Percentiles rank a stretch among this genome's conserved stretches.
Conservation (phyloP, 2,888 invertebrate genomes). For the Sinohyriopsis cumingii region DNA sequence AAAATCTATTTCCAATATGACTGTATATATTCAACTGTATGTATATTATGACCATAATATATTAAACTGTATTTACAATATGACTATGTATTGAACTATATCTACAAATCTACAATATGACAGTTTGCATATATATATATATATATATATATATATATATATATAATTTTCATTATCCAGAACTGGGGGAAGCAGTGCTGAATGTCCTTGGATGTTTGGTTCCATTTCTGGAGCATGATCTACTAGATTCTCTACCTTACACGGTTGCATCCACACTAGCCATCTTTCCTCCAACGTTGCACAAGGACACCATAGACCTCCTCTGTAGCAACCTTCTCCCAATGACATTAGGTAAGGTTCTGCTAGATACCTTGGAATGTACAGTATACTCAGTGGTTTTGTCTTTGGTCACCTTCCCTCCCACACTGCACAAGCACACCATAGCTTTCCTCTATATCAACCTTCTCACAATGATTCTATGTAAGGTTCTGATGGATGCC, state of each 20-base stretch:
- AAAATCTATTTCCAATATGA: too few species aligned
- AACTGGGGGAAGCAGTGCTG: conserved; percentile 92
- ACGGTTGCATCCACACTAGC: conserved; percentile 94
- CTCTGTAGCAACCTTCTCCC: conserved; percentile 96
- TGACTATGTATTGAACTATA: too few species aligned
- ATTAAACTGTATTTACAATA: too few species aligned
- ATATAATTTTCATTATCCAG: conserved; percentile 68
- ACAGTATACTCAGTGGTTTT: not conserved
- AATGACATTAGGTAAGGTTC: conserved; percentile 82
- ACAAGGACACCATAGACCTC: conserved; percentile 95
- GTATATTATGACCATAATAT: too few species aligned
- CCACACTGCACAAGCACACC: not conserved
- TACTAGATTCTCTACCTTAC: conserved; percentile 95
- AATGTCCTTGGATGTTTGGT: conserved; percentile 95
- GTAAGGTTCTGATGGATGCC: conserved; percentile 95
- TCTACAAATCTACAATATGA: not conserved
- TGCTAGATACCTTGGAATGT: too few species aligned
- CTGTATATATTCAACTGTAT: too few species aligned
- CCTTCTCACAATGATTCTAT: conserved; percentile 77
- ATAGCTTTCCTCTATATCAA: not conserved
- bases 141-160: too few species aligned
- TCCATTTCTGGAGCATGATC: conserved; percentile 96
- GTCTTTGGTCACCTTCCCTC: conserved; percentile 75
- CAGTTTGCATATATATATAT: too few species aligned
- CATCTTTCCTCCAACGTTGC: conserved; percentile 89